Conservation (phyloP, 2,888 invertebrate species). For the Minunthozetes semirufus region DNA sequence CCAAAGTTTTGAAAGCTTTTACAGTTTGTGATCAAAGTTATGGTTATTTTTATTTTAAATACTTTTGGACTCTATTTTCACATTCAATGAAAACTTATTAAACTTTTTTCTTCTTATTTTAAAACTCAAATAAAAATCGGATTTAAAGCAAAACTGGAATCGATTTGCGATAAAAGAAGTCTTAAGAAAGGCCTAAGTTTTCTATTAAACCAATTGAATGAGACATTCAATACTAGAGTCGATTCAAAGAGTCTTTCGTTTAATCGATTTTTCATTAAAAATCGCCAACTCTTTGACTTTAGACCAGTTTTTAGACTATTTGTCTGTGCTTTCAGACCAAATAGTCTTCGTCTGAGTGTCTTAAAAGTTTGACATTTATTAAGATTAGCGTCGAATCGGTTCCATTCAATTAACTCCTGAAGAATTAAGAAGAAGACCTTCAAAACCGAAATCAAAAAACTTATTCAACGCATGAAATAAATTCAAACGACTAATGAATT, state of each 20-base stretch:
- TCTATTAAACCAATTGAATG: neutral
- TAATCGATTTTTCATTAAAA: constrained; percentile 6
- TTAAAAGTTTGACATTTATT: neutral
- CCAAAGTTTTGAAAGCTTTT: too few relatives aligned
- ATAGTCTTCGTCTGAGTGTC: neutral
- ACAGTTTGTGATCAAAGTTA: too few relatives aligned
- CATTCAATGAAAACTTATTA: too few relatives aligned
- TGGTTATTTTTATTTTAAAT: too few relatives aligned
- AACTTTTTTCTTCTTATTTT: too few relatives aligned
- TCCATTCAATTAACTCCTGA: too few relatives aligned
- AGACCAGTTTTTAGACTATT: neutral
- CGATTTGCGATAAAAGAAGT: neutral
- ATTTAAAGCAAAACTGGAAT: neutral
- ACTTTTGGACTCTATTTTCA: too few relatives aligned
- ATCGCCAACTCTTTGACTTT: neutral
- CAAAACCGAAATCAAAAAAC: too few relatives aligned
- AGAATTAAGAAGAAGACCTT: too few relatives aligned
- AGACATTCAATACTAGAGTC: neutral
- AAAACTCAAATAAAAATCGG: too few relatives aligned
- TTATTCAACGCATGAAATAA: too few relatives aligned
- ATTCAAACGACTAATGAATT: too few relatives aligned
- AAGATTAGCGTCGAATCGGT: neutral
- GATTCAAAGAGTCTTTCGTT: neutral
- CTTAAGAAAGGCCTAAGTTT: neutral
- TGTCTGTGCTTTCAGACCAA: neutral